phyloP scores from a whole-genome alignment of 2,888 invertebrate genomes.

The Drosophila birchii region DNA sequence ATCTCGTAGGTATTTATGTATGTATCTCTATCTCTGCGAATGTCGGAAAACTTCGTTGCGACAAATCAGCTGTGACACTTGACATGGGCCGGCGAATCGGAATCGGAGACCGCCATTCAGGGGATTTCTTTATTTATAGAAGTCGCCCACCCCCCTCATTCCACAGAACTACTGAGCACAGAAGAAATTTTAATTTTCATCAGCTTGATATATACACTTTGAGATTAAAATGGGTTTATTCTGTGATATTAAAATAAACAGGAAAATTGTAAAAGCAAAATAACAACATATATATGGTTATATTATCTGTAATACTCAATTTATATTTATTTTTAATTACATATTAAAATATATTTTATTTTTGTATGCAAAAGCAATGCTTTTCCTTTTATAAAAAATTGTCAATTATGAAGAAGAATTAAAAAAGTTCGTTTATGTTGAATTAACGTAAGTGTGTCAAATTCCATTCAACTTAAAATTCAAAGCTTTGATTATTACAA shows the following conservation, averaged over 20 bases:
- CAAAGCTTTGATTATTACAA: background rate
- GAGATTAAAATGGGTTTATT: background rate
- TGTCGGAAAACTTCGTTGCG: constrained; percentile 23
- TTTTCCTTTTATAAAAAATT: background rate
- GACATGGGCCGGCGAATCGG: constrained; percentile 47
- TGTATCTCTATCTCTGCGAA: constrained; percentile 8
- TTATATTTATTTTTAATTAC: background rate
- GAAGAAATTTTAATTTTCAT: constrained; percentile 5
- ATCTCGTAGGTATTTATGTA: constrained; percentile 2
- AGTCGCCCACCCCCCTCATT: constrained; percentile 35
- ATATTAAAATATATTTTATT: background rate
- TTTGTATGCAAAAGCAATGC: background rate
- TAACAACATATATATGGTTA: too few species aligned
- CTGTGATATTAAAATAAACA: too few species aligned
- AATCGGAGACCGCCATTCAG: constrained; percentile 61
- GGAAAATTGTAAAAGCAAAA: background rate
- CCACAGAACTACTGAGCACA: background rate
- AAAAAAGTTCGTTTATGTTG: background rate
- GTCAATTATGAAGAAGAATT: background rate
- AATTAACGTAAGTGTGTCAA: background rate
- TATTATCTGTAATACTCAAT: accelerated
- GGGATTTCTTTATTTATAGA: constrained; percentile 73
- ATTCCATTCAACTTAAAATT: background rate
- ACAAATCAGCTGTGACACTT: constrained; percentile 54
- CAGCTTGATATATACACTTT: constrained; percentile 6